These are phyloP conservation scores for Phalloptychus januarius DNA, from an alignment of 2,797 vertebrate genomes.

Conservation along the genomic window DNA sequence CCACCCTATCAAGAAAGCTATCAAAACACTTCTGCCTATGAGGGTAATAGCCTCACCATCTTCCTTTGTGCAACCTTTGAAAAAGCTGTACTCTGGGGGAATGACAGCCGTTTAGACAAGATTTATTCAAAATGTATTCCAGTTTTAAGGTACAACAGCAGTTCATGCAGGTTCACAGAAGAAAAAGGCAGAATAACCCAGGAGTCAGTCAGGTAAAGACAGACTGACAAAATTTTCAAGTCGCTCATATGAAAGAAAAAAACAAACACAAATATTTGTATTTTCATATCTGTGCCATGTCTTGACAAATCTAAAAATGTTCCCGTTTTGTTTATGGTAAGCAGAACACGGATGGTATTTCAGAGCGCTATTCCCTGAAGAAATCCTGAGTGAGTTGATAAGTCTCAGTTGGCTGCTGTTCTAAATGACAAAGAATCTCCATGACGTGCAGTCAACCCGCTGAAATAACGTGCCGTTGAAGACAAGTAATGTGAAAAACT, in stretches of 20 bases:
- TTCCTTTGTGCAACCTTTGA: slow-evolving; percentile 67
- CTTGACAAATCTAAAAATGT: slow-evolving; percentile 53
- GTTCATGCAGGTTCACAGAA: slow-evolving; percentile 28
- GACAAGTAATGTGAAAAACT: slow-evolving; percentile 17
- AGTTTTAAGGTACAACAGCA: slow-evolving; percentile 53
- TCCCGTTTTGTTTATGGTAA: slow-evolving; percentile 36
- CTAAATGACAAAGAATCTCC: slow-evolving; percentile 43
- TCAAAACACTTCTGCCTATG: slow-evolving; percentile 67
- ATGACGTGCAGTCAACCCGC: slow-evolving; percentile 37
- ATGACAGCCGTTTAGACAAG: slow-evolving; percentile 67
- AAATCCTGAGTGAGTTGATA: slow-evolving; percentile 52
- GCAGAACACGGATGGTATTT: slow-evolving; percentile 38
- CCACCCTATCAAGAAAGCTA: slow-evolving; percentile 67
- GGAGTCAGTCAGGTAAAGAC: slow-evolving; percentile 11
- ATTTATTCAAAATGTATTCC: slow-evolving; percentile 55
- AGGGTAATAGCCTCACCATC: slow-evolving; percentile 59
- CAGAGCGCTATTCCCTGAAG: slow-evolving; percentile 49
- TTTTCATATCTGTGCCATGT: neutral
- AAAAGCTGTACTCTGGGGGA: slow-evolving; percentile 56
- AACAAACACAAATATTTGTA: neutral
- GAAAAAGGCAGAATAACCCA: slow-evolving; percentile 41
- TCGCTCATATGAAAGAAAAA: slow-evolving; percentile 16
- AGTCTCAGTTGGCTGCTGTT: slow-evolving; percentile 40
- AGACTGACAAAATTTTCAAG: slow-evolving; percentile 28
- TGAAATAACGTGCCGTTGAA: slow-evolving; percentile 32